Percentiles rank a stretch among this genome's conserved stretches.
These are phyloP conservation scores for Gymnocypris eckloni DNA, from an alignment of 2,797 vertebrate species.

Conservation along the genomic window DNA sequence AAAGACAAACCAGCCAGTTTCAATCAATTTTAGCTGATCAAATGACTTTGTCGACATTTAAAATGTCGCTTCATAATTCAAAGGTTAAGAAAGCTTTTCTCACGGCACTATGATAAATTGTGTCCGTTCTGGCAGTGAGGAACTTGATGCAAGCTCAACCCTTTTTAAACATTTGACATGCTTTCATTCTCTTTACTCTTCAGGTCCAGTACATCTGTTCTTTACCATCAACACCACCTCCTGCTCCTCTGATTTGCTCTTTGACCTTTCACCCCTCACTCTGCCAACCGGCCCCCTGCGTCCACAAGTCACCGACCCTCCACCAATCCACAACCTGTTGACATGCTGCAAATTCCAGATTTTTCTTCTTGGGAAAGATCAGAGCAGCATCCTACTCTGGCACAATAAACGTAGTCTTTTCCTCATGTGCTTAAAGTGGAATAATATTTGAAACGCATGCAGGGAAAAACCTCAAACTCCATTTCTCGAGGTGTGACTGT, in stretches of 20 bases:
- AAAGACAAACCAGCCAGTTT: neutral
- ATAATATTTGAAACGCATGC: neutral
- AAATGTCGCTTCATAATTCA: neutral
- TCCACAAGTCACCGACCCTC: constrained; percentile 58
- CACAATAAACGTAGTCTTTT: neutral
- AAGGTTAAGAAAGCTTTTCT: constrained; percentile 12
- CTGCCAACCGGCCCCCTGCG: constrained; percentile 64
- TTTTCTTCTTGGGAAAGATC: constrained; percentile 75
- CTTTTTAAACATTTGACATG: constrained; percentile 6
- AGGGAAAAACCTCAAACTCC: constrained; percentile 2
- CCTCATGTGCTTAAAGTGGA: neutral
- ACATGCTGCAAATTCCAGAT: constrained; percentile 73
- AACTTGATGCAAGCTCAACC: neutral
- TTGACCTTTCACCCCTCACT: constrained; percentile 57
- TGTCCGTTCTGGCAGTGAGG: neutral
- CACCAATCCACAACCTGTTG: constrained; percentile 70
- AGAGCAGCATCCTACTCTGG: neutral
- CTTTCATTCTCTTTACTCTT: constrained; percentile 59
- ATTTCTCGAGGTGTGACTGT: constrained; percentile 22
- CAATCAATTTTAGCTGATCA: neutral
- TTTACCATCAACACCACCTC: constrained; percentile 65
- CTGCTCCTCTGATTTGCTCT: constrained; percentile 48
- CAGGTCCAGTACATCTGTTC: constrained; percentile 71
- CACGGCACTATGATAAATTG: neutral
- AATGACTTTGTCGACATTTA: neutral